Base-by-base conservation (phyloP, 2,888 invertebrate genomes). In the Drosophila borborema region DNA sequence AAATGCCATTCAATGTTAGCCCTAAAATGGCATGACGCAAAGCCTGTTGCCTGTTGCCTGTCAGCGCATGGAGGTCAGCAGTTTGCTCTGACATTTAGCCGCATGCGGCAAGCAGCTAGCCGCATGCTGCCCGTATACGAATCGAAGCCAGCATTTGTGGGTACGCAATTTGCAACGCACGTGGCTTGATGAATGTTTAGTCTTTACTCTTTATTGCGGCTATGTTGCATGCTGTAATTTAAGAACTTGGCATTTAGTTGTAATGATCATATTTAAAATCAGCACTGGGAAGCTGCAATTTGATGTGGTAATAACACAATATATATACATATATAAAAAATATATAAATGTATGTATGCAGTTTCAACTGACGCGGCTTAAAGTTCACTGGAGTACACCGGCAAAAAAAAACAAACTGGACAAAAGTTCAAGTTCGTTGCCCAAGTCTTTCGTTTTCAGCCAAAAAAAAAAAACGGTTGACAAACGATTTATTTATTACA, bases 111-210 rank as follows among this genome's bases (percentile, higher is more conserved):
- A 40, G 58, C 58, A 40, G 5, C 51, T 46, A 86, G 55, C 54
- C 46, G 7, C 74, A 34, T 64, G 59, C 78, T 68, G 77, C 49
- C 72, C 75, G 69, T 85, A 77, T 28, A 46, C 28, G 23, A n/a
- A 64, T 68, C 3, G 9, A 18, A 43, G 61, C 43, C 23, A 68
- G 46, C 51, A 53, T 40, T 64, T 46, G 62, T 53, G 41, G 69
- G 67, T 72, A 85, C 85, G 85, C 85, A 83, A 89, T 89, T 89
- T 72, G 87, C 80, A 74, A 81, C 85, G 84, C 85, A 85, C 89
- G 89, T 89, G 79, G 53, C 74, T 78, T 80, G 78, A 86, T 84
- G 80, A 85, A 78, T 78, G 72, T 69, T 63, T 71, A 64, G 63
- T 64, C 18, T 31, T 31, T 18, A 28, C 23, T 54, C 40, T 43